Evolutionary conservation across 2,113 vertebrate species (phyloP), one percentile per base, ranked within the genome.

Genomic region (Odocoileus hemionus): DNA sequence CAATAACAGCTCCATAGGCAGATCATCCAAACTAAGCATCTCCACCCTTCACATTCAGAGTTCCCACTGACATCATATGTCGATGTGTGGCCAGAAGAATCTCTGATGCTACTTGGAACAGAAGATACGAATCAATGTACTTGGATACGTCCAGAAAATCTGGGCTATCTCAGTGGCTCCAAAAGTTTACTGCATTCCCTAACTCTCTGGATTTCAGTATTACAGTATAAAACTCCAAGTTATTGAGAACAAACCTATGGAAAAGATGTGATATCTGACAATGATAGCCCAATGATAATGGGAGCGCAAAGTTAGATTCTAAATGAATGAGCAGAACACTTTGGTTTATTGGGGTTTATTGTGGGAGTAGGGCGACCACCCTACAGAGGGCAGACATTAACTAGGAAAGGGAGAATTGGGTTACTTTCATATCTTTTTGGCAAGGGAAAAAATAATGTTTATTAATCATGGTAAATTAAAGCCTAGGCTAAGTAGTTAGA

Each of bases 51-150:
- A 45, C 33, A 95, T 45, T 95, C 93, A 87, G 19, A 97, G 84
- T 97, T 96, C 95, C 97, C 98, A 97, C 79, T 94, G 97, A 97
- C 92, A 93, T 95, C 97, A 93, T 89, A 88, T 4, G 5, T 6
- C 33, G 19, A 92, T 8, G 23, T 25, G 4, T 15, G 25, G 95
- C 94, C 93, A 94, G 52, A 83, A 96, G 80, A 92, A 58, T 91
- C 55, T 84, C 86, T 94, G 8, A 67, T 67, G 91, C 55, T 83
- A 54, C 25, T 89, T 50, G n/a, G 36, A 15, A 80, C 58, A 97
- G 28, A 93, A 90, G 78, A 58, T 4, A 91, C 55, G 86, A 61
- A 74, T 15, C 3, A 0, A 19, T 33, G n/a, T 17, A 26, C 36
- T 95, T 89, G 25, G 6, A 57, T 12, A 30, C 54, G 67, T 10